A percentile compares a stretch with the other conserved stretches of the same genome.
These are phyloP conservation scores for Hipparchia sbordonii DNA, from an alignment of 2,888 invertebrate genomes.

Conservation along the genomic window DNA sequence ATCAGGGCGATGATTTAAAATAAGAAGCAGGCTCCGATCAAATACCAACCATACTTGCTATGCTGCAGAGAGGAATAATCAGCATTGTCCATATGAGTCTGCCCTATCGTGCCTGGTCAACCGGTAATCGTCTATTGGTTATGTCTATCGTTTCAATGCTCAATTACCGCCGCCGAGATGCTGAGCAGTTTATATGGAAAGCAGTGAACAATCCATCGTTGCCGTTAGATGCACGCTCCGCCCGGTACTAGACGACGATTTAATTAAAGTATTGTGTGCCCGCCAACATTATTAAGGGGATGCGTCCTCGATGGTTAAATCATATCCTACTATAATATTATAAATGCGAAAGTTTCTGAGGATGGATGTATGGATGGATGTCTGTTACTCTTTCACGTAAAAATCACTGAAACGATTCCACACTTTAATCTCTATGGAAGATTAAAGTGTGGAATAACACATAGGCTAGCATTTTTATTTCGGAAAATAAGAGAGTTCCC, in stretches of 20 bases:
- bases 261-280: constrained; percentile 80
- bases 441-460: too few species aligned
- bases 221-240: constrained; percentile 68
- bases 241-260: constrained; percentile 70
- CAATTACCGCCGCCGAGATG: constrained; percentile 41
- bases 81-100: neutral
- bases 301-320: neutral
- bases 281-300: constrained; percentile 60
- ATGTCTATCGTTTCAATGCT: constrained; percentile 37
- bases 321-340: neutral
- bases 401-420: too few species aligned
- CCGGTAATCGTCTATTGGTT: constrained; percentile 27
- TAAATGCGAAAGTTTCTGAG: too few species aligned
- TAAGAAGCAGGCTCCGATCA: too few species aligned
- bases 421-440: too few species aligned
- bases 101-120: neutral
- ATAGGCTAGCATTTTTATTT: too few species aligned
- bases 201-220: constrained; percentile 45
- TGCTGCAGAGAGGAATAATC: too few species aligned
- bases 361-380: too few species aligned
- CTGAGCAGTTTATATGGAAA: constrained; percentile 47
- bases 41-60: too few species aligned
- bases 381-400: too few species aligned
- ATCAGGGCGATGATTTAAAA: too few species aligned
- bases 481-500: too few species aligned